A percentile compares a stretch with the other conserved stretches of the same genome.
phyloP scores from a whole-genome alignment of 2,113 vertebrate species.

The Perca fluviatilis region DNA sequence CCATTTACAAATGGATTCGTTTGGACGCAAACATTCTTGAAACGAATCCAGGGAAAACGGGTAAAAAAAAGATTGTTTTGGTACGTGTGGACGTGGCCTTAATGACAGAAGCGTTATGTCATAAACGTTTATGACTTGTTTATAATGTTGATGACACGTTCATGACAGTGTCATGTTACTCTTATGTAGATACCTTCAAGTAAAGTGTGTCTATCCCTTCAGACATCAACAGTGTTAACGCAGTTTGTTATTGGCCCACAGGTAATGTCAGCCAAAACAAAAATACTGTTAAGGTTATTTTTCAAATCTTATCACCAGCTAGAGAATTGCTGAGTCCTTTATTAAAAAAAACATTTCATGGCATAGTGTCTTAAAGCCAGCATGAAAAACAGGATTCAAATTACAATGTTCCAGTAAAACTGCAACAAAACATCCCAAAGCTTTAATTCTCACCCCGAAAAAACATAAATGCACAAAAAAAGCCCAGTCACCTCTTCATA shows the following conservation, averaged over 20 bases:
- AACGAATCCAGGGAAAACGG: too few species aligned
- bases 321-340: neutral
- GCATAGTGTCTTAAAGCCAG: neutral
- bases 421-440: neutral
- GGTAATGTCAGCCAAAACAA: neutral
- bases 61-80: too few species aligned
- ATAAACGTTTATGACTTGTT: too few species aligned
- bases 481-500: neutral
- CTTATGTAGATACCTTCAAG: too few species aligned
- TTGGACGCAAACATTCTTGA: too few species aligned
- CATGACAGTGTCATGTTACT: too few species aligned
- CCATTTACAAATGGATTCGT: too few species aligned
- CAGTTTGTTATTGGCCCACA: neutral
- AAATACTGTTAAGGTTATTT: neutral
- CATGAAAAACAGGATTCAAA: neutral
- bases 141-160: too few species aligned
- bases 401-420: neutral
- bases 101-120: too few species aligned
- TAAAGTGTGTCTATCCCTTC: too few species aligned
- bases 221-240: too few species aligned
- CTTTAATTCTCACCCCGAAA: neutral
- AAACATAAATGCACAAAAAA: neutral
- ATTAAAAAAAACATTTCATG: neutral
- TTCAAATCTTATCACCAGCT: neutral
- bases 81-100: too few species aligned